These are phyloP conservation scores for Dichetophora obliterata DNA, from an alignment of 2,888 invertebrate species.

Conservation along the genomic window DNA sequence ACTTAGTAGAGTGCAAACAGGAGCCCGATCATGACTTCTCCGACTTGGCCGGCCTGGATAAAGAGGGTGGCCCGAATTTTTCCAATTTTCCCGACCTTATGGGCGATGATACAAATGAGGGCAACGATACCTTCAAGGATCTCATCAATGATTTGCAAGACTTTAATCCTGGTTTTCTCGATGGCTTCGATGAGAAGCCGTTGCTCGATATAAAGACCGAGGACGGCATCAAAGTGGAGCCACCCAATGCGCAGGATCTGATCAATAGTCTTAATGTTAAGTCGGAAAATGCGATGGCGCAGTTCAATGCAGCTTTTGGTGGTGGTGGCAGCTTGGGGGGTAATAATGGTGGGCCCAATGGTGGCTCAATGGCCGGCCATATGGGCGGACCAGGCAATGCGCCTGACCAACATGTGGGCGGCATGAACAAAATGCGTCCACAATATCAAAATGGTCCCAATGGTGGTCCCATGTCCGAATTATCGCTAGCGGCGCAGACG, in stretches of 20 bases:
- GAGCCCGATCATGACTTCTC: slow-evolving; percentile 89
- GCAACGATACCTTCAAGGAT: slow-evolving; percentile 86
- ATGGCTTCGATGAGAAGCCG: slow-evolving; percentile 76
- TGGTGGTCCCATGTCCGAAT: slow-evolving; percentile 73
- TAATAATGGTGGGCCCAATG: slow-evolving; percentile 26
- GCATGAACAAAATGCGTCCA: slow-evolving; percentile 62
- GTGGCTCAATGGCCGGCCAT: slow-evolving; percentile 43
- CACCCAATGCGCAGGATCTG: slow-evolving; percentile 68
- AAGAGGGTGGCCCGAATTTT: slow-evolving; percentile 83
- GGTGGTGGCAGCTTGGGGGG: slow-evolving; percentile 52
- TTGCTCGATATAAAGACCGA: slow-evolving; percentile 69
- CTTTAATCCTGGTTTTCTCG: slow-evolving; percentile 85
- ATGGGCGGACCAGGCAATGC: slow-evolving; percentile 45
- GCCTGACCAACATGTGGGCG: slow-evolving; percentile 41
- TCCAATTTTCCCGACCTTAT: slow-evolving; percentile 85
- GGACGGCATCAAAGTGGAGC: slow-evolving; percentile 68
- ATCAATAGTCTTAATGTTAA: slow-evolving; percentile 69
- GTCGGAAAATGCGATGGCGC: slow-evolving; percentile 66
- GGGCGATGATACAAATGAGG: slow-evolving; percentile 86
- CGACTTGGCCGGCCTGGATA: slow-evolving; percentile 88
- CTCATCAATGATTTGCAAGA: slow-evolving; percentile 89
- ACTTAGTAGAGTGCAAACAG: slow-evolving; percentile 85
- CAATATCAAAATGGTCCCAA: slow-evolving; percentile 62
- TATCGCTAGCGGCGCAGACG: slow-evolving; percentile 94
- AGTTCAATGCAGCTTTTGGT: slow-evolving; percentile 64